Evolutionary conservation across 2,797 vertebrate species (phyloP).

Genomic region (Phoeniculus purpureus): DNA sequence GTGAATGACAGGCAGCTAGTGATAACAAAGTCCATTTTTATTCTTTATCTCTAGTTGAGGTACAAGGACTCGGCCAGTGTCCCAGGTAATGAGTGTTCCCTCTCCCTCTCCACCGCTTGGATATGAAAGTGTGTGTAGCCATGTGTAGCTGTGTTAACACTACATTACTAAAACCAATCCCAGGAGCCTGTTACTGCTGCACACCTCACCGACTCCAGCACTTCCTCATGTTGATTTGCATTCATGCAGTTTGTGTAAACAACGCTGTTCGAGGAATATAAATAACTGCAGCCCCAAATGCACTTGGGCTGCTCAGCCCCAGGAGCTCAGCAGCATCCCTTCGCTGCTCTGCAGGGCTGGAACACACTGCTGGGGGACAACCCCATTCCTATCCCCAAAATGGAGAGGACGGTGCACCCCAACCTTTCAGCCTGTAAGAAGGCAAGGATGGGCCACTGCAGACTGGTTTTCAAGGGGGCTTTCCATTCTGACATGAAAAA

Average conservation of each 20-base stretch:
- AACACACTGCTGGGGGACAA: neutral
- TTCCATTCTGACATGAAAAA: neutral
- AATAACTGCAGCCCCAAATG: conserved; percentile 72
- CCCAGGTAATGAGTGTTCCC: conserved; percentile 69
- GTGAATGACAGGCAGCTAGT: conserved; percentile 46
- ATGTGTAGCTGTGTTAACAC: conserved; percentile 80
- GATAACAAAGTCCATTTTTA: conserved; percentile 65
- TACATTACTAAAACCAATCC: conserved; percentile 80
- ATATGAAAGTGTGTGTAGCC: conserved; percentile 74
- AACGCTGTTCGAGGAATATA: conserved; percentile 73
- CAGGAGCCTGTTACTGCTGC: conserved; percentile 63
- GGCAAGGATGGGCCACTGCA: neutral
- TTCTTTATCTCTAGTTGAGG: conserved; percentile 52
- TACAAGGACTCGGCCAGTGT: conserved; percentile 67
- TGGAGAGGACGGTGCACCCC: neutral
- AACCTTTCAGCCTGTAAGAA: neutral
- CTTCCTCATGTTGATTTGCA: conserved; percentile 78
- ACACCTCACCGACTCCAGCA: conserved; percentile 69
- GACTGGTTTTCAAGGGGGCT: neutral
- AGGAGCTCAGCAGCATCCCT: conserved; percentile 47
- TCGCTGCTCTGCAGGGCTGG: conserved; percentile 14
- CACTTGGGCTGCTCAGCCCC: conserved; percentile 37
- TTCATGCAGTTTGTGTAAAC: conserved; percentile 79
- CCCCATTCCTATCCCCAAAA: neutral
- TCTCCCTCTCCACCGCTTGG: conserved; percentile 33